Conservation (phyloP, 2,797 vertebrate species). For the Enteromius mattozi region DNA sequence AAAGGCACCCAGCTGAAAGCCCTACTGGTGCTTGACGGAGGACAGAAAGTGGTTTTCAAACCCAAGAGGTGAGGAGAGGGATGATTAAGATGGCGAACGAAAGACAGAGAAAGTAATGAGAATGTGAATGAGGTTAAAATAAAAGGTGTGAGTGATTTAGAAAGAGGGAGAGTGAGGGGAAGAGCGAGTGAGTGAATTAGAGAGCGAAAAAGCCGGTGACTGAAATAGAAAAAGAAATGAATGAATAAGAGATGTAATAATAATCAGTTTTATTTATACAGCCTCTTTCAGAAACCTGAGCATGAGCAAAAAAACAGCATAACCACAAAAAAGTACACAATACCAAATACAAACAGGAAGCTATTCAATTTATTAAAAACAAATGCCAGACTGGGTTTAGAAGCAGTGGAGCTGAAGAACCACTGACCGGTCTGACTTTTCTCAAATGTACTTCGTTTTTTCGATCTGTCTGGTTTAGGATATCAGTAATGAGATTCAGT, state of each 20-base stretch:
- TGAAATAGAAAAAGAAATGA: constrained; percentile 15
- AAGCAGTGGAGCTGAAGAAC: neutral
- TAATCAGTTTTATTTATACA: neutral
- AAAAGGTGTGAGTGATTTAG: constrained; percentile 16
- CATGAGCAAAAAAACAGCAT: neutral
- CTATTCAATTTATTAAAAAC: neutral
- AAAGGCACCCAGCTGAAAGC: constrained; percentile 98
- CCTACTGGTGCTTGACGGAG: constrained; percentile 92
- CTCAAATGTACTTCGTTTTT: neutral
- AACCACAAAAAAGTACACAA: neutral
- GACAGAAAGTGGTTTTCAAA: constrained; percentile 99
- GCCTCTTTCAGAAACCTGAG: neutral
- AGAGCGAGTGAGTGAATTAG: constrained; percentile 6
- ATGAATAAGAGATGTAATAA: constrained; percentile 11
- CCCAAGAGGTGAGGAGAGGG: constrained; percentile 87
- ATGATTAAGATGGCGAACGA: neutral
- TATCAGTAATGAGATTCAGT: no score
- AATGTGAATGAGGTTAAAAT: constrained; percentile 14
- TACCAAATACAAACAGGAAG: neutral
- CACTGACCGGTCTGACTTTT: no score
- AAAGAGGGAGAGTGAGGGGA: constrained; percentile 12
- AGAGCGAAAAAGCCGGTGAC: constrained; percentile 15
- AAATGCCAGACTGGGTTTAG: neutral
- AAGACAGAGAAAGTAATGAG: constrained; percentile 36
- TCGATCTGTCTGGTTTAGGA: no score